Evolutionary conservation across 2,797 vertebrate genomes (phyloP).

Genomic region (Platyrinchus mystaceus): DNA sequence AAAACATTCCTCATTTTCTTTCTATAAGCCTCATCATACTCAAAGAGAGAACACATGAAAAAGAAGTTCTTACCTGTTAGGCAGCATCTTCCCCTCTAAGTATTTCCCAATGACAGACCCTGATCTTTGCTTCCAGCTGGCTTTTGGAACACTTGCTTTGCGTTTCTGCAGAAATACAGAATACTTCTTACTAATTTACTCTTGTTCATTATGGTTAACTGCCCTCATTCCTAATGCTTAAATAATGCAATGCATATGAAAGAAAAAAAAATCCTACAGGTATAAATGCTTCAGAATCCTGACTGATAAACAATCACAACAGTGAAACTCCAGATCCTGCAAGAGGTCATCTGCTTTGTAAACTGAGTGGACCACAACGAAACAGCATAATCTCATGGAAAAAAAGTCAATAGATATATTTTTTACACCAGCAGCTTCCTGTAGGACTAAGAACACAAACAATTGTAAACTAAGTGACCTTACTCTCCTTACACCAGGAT

Average conservation of each 20-base stretch:
- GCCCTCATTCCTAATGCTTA: not conserved
- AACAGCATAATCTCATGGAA: not conserved
- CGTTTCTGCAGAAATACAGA: constrained; percentile 80
- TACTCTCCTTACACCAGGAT: not conserved
- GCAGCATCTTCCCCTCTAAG: constrained; percentile 65
- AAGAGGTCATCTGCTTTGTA: not conserved
- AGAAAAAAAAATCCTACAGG: not conserved
- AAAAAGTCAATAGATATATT: not conserved
- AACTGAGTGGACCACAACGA: not conserved
- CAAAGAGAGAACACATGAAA: not conserved
- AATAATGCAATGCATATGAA: not conserved
- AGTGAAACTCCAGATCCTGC: not conserved
- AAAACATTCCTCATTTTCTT: not conserved
- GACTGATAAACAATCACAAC: not conserved
- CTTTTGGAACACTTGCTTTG: constrained; percentile 57
- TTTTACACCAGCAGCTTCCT: not conserved
- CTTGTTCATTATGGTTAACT: not conserved
- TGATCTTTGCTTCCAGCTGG: constrained; percentile 75
- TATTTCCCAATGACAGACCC: constrained; percentile 75
- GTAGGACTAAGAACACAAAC: not conserved
- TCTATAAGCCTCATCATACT: not conserved
- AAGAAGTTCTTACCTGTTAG: constrained; percentile 77
- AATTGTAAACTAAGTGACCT: not conserved
- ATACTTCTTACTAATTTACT: not conserved
- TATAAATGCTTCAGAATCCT: not conserved